Evolutionary conservation across 2,888 invertebrate species (phyloP), one percentile per base, ranked within the genome.

Genomic region (Dendrolimus pini): DNA sequence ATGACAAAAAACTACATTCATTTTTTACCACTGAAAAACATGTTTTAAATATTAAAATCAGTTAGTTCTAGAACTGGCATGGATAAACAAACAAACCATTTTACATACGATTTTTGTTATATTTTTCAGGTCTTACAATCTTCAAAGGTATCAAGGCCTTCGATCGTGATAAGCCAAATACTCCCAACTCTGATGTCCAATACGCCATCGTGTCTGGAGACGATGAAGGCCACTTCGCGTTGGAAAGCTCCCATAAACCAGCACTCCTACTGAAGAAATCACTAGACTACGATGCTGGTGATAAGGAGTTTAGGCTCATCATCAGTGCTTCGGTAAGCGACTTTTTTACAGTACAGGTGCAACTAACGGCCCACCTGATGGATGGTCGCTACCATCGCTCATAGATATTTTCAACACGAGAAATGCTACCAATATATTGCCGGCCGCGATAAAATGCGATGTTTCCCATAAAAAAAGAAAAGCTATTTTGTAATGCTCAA

Each of bases 111-210:
- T 30, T 30, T 55, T 9, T 18, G 10, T 13, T 7, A 14, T 47
- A 14, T 7, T 8, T 82, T 80, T 52, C 87, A 94, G 97, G 96
- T 59, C 89, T 96, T 61, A 96, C 96, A 41, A 93, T 97, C 65
- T 97, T 96, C 82, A 93, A 95, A 65, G 95, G 95, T 12, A 95
- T 97, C 64, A 93, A 93, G 56, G 96, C 97, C 0, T 92, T 94
- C 55, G 97, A 97, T 83, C 93, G 94, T 7, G 97, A 97, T 80
- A 96, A 96, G 78, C 96, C 96, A 0, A 96, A 96, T 82, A 97
- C 96, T 0, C 96, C 96, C 0, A 97, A 97, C 84, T 96, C 96
- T 0, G 96, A 96, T 68, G 93, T 97, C 41, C 95, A 96, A 74
- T 96, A 96, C 83, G 94, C 94, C 69, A 94, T 97, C 74, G 90